Conservation (phyloP, 2,888 invertebrate genomes). For the Lochmaea capreae region DNA sequence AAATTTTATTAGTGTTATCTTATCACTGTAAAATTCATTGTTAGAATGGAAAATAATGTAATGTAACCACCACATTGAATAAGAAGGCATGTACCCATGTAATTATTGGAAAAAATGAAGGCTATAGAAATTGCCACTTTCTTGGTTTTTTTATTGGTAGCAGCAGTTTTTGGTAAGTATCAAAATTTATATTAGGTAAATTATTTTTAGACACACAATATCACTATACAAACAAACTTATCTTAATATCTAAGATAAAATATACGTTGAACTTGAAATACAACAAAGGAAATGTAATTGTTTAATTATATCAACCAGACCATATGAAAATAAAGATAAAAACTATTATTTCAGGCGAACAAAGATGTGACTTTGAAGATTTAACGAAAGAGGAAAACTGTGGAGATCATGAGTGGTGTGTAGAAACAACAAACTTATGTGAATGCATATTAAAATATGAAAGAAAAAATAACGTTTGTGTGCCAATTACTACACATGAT, state of each 20-base stretch:
- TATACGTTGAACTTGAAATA: background rate
- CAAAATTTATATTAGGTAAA: constrained; percentile 6
- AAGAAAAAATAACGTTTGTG: constrained; percentile 50
- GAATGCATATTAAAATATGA: constrained; percentile 56
- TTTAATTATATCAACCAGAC: background rate
- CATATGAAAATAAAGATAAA: background rate
- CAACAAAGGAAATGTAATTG: constrained; percentile 11
- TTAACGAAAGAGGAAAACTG: constrained; percentile 24
- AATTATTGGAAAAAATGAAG: constrained; percentile 47
- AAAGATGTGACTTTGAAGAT: constrained; percentile 46
- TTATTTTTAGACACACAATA: background rate
- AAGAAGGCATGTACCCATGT: constrained; percentile 46
- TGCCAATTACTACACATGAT: constrained; percentile 34
- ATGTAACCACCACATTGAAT: constrained; percentile 19
- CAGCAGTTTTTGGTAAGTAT: constrained; percentile 28
- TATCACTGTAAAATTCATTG: constrained; percentile 48
- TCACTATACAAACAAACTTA: constrained; percentile 13
- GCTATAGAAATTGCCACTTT: constrained; percentile 27
- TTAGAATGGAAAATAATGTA: constrained; percentile 22
- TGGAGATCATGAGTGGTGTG: constrained; percentile 54
- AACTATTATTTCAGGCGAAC: constrained; percentile 43
- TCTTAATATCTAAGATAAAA: constrained; percentile 5
- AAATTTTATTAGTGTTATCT: constrained; percentile 43
- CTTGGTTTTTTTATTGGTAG: constrained; percentile 33
- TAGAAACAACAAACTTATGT: constrained; percentile 52